phyloP scores from a whole-genome alignment of 2,888 invertebrate species.

The Tetanocera ferruginea region DNA sequence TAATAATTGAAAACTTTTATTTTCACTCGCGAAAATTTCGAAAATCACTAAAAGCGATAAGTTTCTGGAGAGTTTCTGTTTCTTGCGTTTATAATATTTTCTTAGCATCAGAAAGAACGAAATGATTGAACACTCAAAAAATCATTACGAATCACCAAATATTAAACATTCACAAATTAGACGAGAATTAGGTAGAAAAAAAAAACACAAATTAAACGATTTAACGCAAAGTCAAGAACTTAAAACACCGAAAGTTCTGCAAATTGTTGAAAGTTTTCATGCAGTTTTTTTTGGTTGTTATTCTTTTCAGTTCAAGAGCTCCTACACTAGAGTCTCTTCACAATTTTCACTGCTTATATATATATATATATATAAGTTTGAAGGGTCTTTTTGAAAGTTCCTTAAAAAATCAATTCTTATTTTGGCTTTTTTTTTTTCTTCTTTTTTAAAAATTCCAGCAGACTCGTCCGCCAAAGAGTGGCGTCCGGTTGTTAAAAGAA shows the following conservation, averaged over 20 bases:
- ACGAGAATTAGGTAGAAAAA: constrained; percentile 7
- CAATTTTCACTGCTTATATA: not conserved
- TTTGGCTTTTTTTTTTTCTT: not conserved
- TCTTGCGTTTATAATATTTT: constrained; percentile 29
- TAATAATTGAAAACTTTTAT: not conserved
- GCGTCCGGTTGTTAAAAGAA: constrained; percentile 62
- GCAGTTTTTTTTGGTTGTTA: not conserved
- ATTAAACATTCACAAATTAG: constrained; percentile 20
- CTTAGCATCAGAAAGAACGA: constrained; percentile 17
- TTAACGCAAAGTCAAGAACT: constrained; percentile 4
- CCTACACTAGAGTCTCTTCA: not conserved
- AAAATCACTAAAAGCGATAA: not conserved
- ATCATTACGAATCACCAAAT: not conserved
- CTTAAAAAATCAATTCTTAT: not conserved
- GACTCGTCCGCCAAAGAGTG: constrained; percentile 62
- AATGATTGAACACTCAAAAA: not conserved
- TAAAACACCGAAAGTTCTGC: constrained; percentile 19
- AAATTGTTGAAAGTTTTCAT: not conserved
- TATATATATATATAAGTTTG: not conserved
- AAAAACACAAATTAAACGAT: constrained; percentile 12
- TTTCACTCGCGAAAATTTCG: constrained; percentile 55
- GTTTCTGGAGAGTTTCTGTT: not conserved
- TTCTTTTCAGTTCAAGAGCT: not conserved
- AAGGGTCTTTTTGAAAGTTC: too few species aligned
- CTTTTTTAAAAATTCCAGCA: constrained; percentile 39